These are phyloP conservation scores for Drosophila aff. DNA, from an alignment of 1,140 invertebrate genomes.

Conservation along the genomic window DNA sequence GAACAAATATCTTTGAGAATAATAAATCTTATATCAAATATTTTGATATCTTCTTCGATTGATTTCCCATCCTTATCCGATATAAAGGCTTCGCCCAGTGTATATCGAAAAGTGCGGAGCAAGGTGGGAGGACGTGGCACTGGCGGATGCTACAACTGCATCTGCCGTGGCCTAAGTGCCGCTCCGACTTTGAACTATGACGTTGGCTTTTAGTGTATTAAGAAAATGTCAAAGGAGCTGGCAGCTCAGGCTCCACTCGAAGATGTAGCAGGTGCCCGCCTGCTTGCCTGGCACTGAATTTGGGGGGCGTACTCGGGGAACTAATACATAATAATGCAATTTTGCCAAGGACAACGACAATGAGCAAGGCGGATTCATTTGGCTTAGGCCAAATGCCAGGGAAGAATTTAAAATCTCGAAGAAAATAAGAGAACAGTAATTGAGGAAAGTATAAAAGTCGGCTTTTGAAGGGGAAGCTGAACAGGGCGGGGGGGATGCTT, in stretches of 20 bases:
- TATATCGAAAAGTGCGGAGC: background rate
- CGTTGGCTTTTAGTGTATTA: constrained; percentile 81
- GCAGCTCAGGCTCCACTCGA: constrained; percentile 33
- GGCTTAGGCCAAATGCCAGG: constrained; percentile 53
- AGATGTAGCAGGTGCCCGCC: constrained; percentile 35
- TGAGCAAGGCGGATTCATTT: constrained; percentile 67
- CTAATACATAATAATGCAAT: constrained; percentile 81
- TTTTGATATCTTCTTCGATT: no score
- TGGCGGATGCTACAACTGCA: constrained; percentile 62
- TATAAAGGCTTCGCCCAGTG: background rate
- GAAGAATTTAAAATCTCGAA: constrained; percentile 28
- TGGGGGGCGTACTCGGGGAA: constrained; percentile 5
- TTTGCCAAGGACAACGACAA: constrained; percentile 60
- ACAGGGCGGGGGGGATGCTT: background rate
- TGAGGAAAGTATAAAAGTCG: constrained; percentile 9
- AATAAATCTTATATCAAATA: no score
- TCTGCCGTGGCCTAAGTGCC: constrained; percentile 68
- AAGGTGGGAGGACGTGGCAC: background rate
- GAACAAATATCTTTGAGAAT: background rate
- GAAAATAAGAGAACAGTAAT: constrained; percentile 13
- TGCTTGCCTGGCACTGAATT: constrained; percentile 13
- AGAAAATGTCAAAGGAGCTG: constrained; percentile 61
- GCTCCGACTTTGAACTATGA: constrained; percentile 74
- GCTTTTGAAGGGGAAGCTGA: background rate
- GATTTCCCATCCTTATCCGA: no score